These are phyloP conservation scores for Porites lobata DNA, from an alignment of 92 coral and sea anemone species.

Conservation along the genomic window DNA sequence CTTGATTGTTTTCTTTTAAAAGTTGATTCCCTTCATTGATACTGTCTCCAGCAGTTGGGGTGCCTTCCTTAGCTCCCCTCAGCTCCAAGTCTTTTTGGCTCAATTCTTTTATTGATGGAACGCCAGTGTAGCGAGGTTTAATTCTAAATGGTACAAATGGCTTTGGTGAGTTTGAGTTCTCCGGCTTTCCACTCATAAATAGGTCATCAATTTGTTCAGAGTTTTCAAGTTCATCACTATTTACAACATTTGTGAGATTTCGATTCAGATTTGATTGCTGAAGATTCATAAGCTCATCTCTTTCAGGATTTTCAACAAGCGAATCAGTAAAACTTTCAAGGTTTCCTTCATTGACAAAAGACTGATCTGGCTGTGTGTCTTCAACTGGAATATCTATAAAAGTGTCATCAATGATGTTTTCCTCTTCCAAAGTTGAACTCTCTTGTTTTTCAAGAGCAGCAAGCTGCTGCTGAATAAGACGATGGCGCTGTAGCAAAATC, in stretches of 20 bases:
- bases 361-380: constrained; percentile 15
- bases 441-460: constrained; percentile 85
- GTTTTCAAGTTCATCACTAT: constrained; percentile 2
- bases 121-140: constrained; percentile 69
- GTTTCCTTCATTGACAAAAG: neutral
- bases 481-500: constrained; percentile 86
- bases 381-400: constrained; percentile 95
- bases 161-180: constrained; percentile 26
- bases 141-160: constrained; percentile 87
- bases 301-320: neutral
- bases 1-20: neutral
- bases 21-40: neutral
- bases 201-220: constrained; percentile 8
- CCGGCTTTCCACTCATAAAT: constrained; percentile 17
- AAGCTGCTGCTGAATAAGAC: constrained; percentile 88
- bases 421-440: constrained; percentile 67
- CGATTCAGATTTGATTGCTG: neutral
- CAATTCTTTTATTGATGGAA: constrained; percentile 87
- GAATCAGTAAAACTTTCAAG: neutral
- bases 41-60: neutral
- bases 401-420: constrained; percentile 85
- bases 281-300: neutral
- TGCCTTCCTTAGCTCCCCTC: constrained; percentile 31
- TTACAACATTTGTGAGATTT: neutral
- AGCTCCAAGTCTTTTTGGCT: constrained; percentile 72